Base-by-base conservation (phyloP, 2,797 vertebrate genomes). In the Thunnus albacares region DNA sequence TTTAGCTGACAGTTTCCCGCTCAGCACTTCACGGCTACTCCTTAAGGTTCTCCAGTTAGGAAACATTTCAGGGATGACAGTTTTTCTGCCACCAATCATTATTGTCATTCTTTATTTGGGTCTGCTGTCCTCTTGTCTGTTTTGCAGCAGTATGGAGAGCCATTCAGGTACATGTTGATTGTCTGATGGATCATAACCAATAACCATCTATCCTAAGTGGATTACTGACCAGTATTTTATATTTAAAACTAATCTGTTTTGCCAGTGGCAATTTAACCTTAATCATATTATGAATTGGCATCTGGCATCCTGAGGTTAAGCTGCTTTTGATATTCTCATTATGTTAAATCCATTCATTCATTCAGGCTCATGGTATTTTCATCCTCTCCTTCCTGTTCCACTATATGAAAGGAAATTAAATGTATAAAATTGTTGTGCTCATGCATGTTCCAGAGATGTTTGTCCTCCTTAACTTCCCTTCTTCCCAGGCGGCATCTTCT, bases 401-500 rank as follows among this genome's bases (percentile, higher is more conserved):
- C 47, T 35, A 12, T 30, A n/a, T 33, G 18, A 20, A 62, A n/a
- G 41, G 12, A 43, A 43, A 43, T 3, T 1, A 43, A 43, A 43
- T 43, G 41, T 14, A 43, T 13, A 4, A 43, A 4, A 47, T 17
- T 6, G 1, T 45, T 41, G 35, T 26, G 20, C 26, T 65, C n/a
- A 6, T 26, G 3, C 28, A 53, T 52, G 30, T 11, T 45, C n/a
- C 22, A 52, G 33, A 59, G 6, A 3, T 0, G 14, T 78, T 51
- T 75, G 57, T 66, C 20, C 13, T 86, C 91, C 95, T 94, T 94
- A 88, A 95, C 90, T 20, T 71, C 0, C 47, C 47, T 11, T 63
- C 66, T 49, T 63, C 83, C 79, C 86, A 96, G 97, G 97, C 0
- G 97, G 97, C 0, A 95, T 98, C 77, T 99, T 99, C 92, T 99